Conservation (phyloP, 2,888 invertebrate genomes). For the Drosophila mettleri region DNA sequence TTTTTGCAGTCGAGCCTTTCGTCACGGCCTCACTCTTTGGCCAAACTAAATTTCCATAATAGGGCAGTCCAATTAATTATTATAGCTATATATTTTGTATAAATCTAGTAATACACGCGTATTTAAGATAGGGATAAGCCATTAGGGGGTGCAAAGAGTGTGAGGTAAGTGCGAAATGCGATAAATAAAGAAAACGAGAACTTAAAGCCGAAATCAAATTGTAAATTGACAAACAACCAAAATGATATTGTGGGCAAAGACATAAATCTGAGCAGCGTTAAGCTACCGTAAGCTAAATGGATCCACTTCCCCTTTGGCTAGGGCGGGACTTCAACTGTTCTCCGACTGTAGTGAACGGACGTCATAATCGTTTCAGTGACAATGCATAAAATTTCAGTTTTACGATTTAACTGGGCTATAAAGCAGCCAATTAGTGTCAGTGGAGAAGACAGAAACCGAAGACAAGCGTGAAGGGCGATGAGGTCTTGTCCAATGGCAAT, state of each 20-base stretch:
- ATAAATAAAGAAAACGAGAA: constrained; percentile 47
- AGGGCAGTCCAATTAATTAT: not conserved
- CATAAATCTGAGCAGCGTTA: constrained; percentile 68
- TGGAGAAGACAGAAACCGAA: constrained; percentile 40
- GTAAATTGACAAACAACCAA: constrained; percentile 54
- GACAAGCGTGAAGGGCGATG: constrained; percentile 8
- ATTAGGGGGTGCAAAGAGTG: not conserved
- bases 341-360: constrained; percentile 62
- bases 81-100: not conserved
- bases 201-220: constrained; percentile 73
- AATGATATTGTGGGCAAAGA: constrained; percentile 60
- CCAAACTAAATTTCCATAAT: constrained; percentile 26
- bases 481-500: constrained; percentile 31
- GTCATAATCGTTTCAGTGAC: constrained; percentile 81
- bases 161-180: constrained; percentile 61
- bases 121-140: not conserved
- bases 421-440: constrained; percentile 83
- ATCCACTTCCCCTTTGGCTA: constrained; percentile 31
- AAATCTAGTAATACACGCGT: not conserved
- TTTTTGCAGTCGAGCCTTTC: constrained; percentile 22
- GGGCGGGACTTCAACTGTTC: constrained; percentile 33
- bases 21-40: constrained; percentile 40
- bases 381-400: constrained; percentile 81
- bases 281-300: constrained; percentile 52
- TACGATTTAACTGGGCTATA: constrained; percentile 80